Evolutionary conservation across 2,888 invertebrate genomes (phyloP).

Genomic region (Priocnemis perturbator): DNA sequence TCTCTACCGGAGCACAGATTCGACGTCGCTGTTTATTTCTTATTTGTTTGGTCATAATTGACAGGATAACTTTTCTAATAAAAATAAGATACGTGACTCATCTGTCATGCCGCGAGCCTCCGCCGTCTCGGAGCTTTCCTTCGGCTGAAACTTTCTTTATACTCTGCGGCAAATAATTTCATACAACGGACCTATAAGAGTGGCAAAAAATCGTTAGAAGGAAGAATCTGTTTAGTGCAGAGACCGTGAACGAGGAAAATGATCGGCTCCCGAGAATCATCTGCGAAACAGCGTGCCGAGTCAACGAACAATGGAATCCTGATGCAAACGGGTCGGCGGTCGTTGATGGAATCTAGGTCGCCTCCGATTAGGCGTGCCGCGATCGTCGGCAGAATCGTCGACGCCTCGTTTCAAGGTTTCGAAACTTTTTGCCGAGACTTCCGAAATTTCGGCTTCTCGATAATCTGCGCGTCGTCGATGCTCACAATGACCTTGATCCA

Average conservation of each 20-base stretch:
- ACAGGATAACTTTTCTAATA: too few species aligned
- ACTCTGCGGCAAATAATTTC: too few species aligned
- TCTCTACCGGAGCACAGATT: too few species aligned
- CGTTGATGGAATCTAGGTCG: constrained; percentile 4
- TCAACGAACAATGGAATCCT: constrained; percentile 24
- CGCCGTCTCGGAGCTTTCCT: too few species aligned
- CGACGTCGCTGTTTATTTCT: not conserved
- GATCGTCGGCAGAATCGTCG: constrained; percentile 4
- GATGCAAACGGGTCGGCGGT: not conserved
- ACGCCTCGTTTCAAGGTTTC: not conserved
- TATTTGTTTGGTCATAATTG: not conserved
- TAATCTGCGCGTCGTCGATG: constrained; percentile 26
- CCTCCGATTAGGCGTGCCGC: not conserved
- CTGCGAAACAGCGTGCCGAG: constrained; percentile 21
- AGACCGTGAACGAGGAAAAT: constrained; percentile 16
- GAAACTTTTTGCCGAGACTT: not conserved
- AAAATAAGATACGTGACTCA: too few species aligned
- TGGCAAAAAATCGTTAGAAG: not conserved
- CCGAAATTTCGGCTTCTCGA: constrained; percentile 4
- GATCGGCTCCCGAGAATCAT: too few species aligned
- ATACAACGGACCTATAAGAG: too few species aligned
- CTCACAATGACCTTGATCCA: constrained; percentile 33
- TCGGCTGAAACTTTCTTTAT: too few species aligned
- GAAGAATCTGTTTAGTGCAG: constrained; percentile 37
- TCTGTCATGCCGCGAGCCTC: too few species aligned